Evolutionary conservation across 2,113 vertebrate genomes (phyloP).

Genomic region (Cyprinodon brontotheroides): DNA sequence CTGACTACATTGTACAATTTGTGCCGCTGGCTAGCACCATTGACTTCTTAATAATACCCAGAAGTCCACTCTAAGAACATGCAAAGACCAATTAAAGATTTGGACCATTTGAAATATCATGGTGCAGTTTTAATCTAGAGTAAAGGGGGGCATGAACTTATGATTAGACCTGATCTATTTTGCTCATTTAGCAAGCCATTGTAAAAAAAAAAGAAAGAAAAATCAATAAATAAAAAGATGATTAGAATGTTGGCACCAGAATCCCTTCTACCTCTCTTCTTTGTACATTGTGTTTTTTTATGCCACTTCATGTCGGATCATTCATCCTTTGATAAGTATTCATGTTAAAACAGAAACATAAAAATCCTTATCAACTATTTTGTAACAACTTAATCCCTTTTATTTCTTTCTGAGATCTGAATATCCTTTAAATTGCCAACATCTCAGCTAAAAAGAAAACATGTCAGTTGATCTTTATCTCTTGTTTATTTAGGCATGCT

Average conservation of each 20-base stretch:
- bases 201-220: neutral
- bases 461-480: neutral
- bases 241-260: constrained; percentile 23
- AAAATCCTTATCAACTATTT: neutral
- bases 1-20: neutral
- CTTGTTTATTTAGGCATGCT: constrained; percentile 17
- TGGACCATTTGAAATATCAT: neutral
- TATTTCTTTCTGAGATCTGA: neutral
- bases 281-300: constrained; percentile 39
- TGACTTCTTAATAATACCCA: neutral
- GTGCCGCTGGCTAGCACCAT: neutral
- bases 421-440: neutral
- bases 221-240: neutral
- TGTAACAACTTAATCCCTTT: neutral
- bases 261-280: constrained; percentile 65
- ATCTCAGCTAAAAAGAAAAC: neutral
- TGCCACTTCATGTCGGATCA: neutral
- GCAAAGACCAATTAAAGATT: neutral
- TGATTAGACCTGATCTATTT: neutral
- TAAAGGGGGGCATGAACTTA: neutral
- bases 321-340: neutral
- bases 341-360: neutral
- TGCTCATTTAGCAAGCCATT: constrained; percentile 8
- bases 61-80: neutral
- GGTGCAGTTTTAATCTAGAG: neutral